phyloP scores from a whole-genome alignment of 2,888 invertebrate genomes.

The Spisula solida region DNA sequence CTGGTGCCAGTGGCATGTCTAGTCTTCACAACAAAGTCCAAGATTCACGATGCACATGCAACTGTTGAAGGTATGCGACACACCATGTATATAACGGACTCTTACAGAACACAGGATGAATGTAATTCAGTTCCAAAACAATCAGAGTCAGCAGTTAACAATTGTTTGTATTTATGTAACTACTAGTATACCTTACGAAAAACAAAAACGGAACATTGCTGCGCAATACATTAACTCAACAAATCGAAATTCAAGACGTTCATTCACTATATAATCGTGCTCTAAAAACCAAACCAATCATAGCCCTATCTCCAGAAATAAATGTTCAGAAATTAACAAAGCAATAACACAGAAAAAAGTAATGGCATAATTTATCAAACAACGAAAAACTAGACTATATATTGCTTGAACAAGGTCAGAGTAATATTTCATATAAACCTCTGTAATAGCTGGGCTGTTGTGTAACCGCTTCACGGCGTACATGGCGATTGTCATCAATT shows the following conservation, averaged over 20 bases:
- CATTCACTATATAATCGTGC: neutral
- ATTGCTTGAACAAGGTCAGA: neutral
- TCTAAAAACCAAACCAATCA: neutral
- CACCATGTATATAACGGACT: too few relatives aligned
- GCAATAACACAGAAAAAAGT: slow-evolving; percentile 8
- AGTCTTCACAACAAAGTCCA: too few relatives aligned
- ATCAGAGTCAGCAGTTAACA: too few relatives aligned
- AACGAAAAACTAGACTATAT: neutral
- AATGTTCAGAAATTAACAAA: neutral
- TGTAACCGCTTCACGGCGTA: slow-evolving; percentile 56
- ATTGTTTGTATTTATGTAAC: too few relatives aligned
- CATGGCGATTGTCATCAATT: slow-evolving; percentile 61
- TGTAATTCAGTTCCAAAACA: too few relatives aligned
- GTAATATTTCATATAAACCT: slow-evolving; percentile 1
- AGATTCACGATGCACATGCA: too few relatives aligned
- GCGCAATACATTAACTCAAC: neutral
- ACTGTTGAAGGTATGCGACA: too few relatives aligned
- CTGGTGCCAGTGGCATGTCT: too few relatives aligned
- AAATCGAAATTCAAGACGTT: slow-evolving; percentile 1
- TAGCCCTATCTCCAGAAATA: neutral
- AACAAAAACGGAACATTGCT: neutral
- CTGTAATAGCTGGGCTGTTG: slow-evolving; percentile 38
- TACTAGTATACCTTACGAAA: too few relatives aligned
- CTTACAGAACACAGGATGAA: too few relatives aligned
- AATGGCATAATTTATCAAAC: slow-evolving; percentile 12